These are phyloP conservation scores for Oscheius sp. DNA, from an alignment of 2,888 invertebrate species.

Conservation along the genomic window DNA sequence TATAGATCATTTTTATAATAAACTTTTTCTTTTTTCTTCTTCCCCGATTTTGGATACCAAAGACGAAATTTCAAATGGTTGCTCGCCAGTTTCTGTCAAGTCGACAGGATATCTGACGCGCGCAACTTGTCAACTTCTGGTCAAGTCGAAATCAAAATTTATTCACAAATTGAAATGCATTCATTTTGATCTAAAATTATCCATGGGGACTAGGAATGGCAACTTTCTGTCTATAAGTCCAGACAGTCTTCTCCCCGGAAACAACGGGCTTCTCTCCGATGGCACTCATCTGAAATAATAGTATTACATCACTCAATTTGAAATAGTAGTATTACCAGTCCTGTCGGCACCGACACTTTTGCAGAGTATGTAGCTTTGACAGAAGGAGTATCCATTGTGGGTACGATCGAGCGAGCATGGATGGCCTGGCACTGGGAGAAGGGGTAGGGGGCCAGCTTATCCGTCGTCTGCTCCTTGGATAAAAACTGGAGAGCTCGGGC, in stretches of 20 bases:
- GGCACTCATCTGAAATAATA: slow-evolving; percentile 87
- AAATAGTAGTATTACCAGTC: no score
- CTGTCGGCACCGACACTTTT: slow-evolving; percentile 81
- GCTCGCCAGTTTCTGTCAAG: no score
- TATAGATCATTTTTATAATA: neutral
- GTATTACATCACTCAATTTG: no score
- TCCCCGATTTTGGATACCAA: no score
- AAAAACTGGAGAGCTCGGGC: slow-evolving; percentile 91
- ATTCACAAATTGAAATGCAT: no score
- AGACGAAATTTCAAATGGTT: no score
- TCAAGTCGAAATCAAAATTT: no score
- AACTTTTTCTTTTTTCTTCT: neutral
- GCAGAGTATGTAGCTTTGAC: slow-evolving; percentile 88
- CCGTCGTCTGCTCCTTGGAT: slow-evolving; percentile 85
- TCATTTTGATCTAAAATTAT: no score
- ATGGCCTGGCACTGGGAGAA: slow-evolving; percentile 80
- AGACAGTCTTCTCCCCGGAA: slow-evolving; percentile 42
- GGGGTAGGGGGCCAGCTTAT: slow-evolving; percentile 84
- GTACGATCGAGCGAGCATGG: slow-evolving; percentile 87
- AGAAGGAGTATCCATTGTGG: slow-evolving; percentile 91
- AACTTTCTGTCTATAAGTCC: slow-evolving; percentile 76
- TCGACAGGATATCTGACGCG: no score
- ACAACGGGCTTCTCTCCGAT: slow-evolving; percentile 47
- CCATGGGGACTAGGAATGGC: slow-evolving; percentile 89
- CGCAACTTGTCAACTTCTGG: no score